Percentiles rank a stretch among this genome's conserved stretches.
Conservation (phyloP, 2,888 invertebrate species). For the Thysanoteuthis rhombus region DNA sequence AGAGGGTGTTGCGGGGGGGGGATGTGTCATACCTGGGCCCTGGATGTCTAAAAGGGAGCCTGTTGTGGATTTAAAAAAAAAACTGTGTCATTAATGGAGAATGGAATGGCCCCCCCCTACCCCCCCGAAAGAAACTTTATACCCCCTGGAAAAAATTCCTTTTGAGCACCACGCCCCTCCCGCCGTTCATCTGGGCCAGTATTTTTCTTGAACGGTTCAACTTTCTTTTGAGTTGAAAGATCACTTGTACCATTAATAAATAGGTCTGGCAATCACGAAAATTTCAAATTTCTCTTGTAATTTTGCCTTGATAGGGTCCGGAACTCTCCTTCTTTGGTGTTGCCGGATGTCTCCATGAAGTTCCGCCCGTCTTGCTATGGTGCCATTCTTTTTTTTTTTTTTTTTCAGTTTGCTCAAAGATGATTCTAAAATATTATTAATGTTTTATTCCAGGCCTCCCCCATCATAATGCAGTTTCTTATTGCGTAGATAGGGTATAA, state of each 20-base stretch:
- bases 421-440: too few species aligned
- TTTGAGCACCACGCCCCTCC: background rate
- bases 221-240: background rate
- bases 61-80: too few species aligned
- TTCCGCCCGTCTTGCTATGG: background rate
- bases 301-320: accelerated
- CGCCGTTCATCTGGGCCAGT: background rate
- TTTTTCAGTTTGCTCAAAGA: background rate
- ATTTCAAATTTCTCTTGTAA: background rate
- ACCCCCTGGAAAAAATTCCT: too few species aligned
- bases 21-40: too few species aligned
- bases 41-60: too few species aligned
- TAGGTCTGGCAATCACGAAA: background rate
- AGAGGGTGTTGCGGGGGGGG: too few species aligned
- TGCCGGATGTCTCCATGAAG: too few species aligned
- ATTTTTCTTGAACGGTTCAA: background rate
- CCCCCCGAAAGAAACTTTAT: too few species aligned
- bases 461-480: too few species aligned
- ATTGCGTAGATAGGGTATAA: too few species aligned
- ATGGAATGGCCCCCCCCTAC: background rate
- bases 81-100: too few species aligned
- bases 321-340: background rate
- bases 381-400: background rate
- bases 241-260: background rate
- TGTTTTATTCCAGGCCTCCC: too few species aligned